Evolutionary conservation across 2,113 vertebrate species (phyloP).

Genomic region (Chloroceryle aenea): DNA sequence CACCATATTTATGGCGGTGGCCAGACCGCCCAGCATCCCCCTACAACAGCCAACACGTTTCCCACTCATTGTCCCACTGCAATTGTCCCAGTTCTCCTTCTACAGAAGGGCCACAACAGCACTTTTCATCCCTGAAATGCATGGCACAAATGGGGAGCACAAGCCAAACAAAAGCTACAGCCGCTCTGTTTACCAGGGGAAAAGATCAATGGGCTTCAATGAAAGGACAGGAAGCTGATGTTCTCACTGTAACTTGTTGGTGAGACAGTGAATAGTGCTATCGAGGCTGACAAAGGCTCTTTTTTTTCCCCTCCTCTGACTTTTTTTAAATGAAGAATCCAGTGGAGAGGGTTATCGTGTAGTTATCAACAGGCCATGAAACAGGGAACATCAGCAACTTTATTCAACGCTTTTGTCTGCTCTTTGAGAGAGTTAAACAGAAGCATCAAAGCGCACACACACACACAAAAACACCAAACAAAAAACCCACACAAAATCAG

Average conservation of each 20-base stretch:
- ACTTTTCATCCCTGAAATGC: conserved; percentile 62
- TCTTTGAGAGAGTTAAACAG: conserved; percentile 9
- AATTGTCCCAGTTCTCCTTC: conserved; percentile 20
- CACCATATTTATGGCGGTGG: background rate
- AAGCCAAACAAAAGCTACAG: conserved; percentile 72
- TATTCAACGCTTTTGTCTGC: conserved; percentile 47
- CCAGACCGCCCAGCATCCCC: background rate
- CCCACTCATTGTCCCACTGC: background rate
- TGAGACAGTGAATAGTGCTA: conserved; percentile 56
- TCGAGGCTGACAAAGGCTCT: conserved; percentile 55
- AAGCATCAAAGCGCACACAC: background rate
- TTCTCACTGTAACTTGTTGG: conserved; percentile 71
- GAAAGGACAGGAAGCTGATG: conserved; percentile 77
- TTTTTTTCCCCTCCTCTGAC: background rate
- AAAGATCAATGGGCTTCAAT: conserved; percentile 71
- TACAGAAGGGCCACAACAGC: conserved; percentile 56
- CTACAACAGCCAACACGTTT: background rate
- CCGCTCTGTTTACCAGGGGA: conserved; percentile 61
- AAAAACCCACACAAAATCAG: background rate
- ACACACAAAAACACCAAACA: background rate
- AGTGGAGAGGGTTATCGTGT: conserved; percentile 34
- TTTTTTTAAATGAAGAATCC: conserved; percentile 54
- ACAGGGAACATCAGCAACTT: conserved; percentile 55
- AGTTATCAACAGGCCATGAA: conserved; percentile 64
- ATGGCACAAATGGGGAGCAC: conserved; percentile 42